These are phyloP conservation scores for Aradophagus sp. DNA, from an alignment of 1,140 invertebrate genomes.

Conservation along the genomic window DNA sequence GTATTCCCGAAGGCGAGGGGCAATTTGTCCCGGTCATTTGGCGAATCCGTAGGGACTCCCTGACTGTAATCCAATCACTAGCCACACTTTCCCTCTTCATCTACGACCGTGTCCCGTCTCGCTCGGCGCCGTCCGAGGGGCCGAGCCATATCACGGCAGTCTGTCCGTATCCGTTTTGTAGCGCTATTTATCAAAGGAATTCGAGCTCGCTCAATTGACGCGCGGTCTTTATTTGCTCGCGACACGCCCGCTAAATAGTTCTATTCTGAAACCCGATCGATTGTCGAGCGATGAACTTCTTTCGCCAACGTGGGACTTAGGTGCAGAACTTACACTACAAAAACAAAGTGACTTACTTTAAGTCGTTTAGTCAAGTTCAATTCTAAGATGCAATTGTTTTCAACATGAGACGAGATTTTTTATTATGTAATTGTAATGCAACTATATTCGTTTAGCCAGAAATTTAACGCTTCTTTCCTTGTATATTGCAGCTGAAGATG, in stretches of 20 bases:
- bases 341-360: no score
- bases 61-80: conserved; percentile 76
- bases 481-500: no score
- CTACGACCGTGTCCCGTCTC: conserved; percentile 30
- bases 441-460: no score
- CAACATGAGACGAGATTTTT: no score
- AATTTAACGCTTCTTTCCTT: no score
- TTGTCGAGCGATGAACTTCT: conserved; percentile 5
- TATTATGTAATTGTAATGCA: no score
- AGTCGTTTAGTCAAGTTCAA: no score
- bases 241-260: conserved; percentile 53
- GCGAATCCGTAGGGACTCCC: conserved; percentile 73
- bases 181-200: conserved; percentile 53
- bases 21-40: conserved; percentile 77
- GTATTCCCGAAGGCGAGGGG: conserved; percentile 76
- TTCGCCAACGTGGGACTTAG: no score
- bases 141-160: conserved; percentile 38
- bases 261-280: conserved; percentile 24
- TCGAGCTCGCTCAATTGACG: conserved; percentile 39
- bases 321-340: no score
- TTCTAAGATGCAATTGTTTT: no score
- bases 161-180: conserved; percentile 48
- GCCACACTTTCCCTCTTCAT: conserved; percentile 65
- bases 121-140: conserved; percentile 23
- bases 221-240: conserved; percentile 42